phyloP scores from a whole-genome alignment of 2,888 invertebrate genomes.

The Archaeoteleia sp. region DNA sequence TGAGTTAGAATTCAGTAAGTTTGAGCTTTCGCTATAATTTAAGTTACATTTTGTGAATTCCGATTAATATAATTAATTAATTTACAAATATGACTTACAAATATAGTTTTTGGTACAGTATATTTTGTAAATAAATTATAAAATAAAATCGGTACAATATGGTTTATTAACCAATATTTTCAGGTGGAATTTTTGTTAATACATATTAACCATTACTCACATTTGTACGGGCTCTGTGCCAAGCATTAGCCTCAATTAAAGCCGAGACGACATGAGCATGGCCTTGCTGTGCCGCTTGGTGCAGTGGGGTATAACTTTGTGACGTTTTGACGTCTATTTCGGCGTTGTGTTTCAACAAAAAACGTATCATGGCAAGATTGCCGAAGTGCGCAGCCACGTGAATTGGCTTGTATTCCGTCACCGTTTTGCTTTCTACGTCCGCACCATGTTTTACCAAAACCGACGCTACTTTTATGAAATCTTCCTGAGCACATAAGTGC shows the following conservation, averaged over 20 bases:
- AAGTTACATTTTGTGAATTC: no score
- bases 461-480: conserved; percentile 89
- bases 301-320: conserved; percentile 89
- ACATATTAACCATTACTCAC: conserved; percentile 80
- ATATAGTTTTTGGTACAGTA: no score
- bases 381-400: conserved; percentile 99
- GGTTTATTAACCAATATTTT: no score
- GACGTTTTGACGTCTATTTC: conserved; percentile 87
- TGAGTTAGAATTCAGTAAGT: background rate
- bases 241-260: conserved; percentile 92
- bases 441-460: conserved; percentile 87
- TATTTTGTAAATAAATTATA: background rate
- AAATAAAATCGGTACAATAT: no score
- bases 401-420: conserved; percentile 95
- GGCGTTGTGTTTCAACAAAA: conserved; percentile 91
- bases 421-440: conserved; percentile 82
- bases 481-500: conserved; percentile 96
- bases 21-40: no score
- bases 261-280: conserved; percentile 96
- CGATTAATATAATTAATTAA: no score
- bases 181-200: no score
- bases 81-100: no score
- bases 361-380: conserved; percentile 92
- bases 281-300: conserved; percentile 99
- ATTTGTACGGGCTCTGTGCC: conserved; percentile 95